These are phyloP conservation scores for Lithophane semibrunnea DNA, from an alignment of 2,888 invertebrate genomes.

Conservation along the genomic window DNA sequence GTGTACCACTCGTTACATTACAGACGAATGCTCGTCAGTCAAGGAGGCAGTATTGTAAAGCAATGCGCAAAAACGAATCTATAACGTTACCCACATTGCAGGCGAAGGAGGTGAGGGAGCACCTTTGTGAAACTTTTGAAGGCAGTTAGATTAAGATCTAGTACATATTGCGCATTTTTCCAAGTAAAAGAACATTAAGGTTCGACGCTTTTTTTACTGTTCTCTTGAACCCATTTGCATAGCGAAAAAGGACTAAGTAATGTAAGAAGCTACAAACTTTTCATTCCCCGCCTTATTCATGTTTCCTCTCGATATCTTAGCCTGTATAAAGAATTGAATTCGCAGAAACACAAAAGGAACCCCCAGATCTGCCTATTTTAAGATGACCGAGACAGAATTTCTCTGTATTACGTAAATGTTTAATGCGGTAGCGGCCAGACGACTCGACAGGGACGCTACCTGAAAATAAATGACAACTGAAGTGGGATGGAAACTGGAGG, in stretches of 20 bases:
- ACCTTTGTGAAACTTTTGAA: background rate
- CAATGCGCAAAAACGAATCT: too few relatives aligned
- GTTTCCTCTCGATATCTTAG: conserved; percentile 43
- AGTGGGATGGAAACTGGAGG: conserved; percentile 15
- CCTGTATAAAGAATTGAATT: conserved; percentile 40
- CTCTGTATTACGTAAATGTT: conserved; percentile 55
- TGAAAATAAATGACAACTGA: conserved; percentile 49
- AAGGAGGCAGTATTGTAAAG: too few relatives aligned
- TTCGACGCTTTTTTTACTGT: conserved; percentile 34
- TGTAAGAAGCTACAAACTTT: conserved; percentile 38
- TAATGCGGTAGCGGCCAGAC: conserved; percentile 33
- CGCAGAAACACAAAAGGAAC: conserved; percentile 39
- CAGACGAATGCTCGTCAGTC: too few relatives aligned
- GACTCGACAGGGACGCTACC: conserved; percentile 32
- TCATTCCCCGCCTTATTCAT: conserved; percentile 48
- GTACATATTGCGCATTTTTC: conserved; percentile 16
- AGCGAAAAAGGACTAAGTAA: conserved; percentile 10
- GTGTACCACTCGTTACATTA: too few relatives aligned
- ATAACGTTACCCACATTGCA: too few relatives aligned
- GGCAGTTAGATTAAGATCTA: conserved; percentile 29
- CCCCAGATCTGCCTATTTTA: conserved; percentile 43
- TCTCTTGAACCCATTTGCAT: conserved; percentile 51
- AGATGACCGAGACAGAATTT: conserved; percentile 42
- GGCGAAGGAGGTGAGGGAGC: too few relatives aligned
- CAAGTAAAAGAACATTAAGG: conserved; percentile 41